These are phyloP conservation scores for Pemphredon lugubris DNA, from an alignment of 2,888 invertebrate genomes.

Conservation along the genomic window DNA sequence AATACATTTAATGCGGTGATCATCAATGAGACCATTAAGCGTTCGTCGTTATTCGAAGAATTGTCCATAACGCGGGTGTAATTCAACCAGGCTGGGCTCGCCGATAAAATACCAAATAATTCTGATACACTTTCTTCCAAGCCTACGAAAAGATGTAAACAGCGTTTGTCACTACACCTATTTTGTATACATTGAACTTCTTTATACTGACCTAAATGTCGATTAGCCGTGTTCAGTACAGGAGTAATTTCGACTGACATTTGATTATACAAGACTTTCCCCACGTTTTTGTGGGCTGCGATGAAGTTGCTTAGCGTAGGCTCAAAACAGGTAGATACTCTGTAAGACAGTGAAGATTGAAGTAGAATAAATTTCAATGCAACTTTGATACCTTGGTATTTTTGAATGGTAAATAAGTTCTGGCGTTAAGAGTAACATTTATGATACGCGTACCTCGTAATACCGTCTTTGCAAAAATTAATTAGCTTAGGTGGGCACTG, in stretches of 20 bases:
- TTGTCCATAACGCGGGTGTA: conserved; percentile 62
- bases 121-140: conserved; percentile 74
- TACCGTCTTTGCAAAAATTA: conserved; percentile 70
- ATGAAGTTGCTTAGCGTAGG: conserved; percentile 73
- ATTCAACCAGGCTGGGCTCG: conserved; percentile 73
- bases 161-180: too few species aligned
- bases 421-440: too few species aligned
- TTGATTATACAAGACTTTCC: conserved; percentile 70
- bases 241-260: conserved; percentile 67
- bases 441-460: conserved; percentile 66
- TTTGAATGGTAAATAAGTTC: too few species aligned
- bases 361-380: neutral
- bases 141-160: conserved; percentile 55
- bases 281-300: conserved; percentile 73
- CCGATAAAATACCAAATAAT: conserved; percentile 74
- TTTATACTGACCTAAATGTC: conserved; percentile 71
- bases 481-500: conserved; percentile 71
- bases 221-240: conserved; percentile 71
- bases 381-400: neutral
- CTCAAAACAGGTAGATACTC: conserved; percentile 74
- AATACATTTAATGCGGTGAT: conserved; percentile 75
- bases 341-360: conserved; percentile 36
- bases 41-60: conserved; percentile 61
- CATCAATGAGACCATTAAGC: conserved; percentile 68
- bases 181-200: neutral